Percentiles rank a stretch among this genome's conserved stretches.
Evolutionary conservation across 2,888 invertebrate genomes (phyloP).

Genomic region (Pimpla rufipes): DNA sequence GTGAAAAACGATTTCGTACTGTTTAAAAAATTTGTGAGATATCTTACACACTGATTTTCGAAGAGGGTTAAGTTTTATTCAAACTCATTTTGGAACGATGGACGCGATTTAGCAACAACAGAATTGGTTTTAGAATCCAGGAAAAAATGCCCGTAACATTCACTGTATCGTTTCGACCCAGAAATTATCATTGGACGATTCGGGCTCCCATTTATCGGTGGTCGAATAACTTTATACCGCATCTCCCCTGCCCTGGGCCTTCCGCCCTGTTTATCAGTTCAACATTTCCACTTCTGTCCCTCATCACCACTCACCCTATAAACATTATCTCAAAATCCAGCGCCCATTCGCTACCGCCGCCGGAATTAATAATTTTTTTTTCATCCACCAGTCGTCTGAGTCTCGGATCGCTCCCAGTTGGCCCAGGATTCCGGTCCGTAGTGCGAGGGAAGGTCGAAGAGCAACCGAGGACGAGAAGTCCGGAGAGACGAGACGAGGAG

Average conservation of each 20-base stretch:
- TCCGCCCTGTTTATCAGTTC: background rate
- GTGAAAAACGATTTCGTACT: no score
- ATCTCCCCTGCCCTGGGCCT: background rate
- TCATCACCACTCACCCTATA: slow-evolving; percentile 37
- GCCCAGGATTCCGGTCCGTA: background rate
- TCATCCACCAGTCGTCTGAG: no score
- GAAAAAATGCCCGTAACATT: no score
- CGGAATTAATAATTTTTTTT: slow-evolving; percentile 8
- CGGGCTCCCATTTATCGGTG: background rate
- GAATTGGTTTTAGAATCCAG: no score
- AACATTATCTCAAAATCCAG: slow-evolving; percentile 23
- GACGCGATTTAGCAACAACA: no score
- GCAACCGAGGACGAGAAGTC: slow-evolving; percentile 21
- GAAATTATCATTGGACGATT: background rate
- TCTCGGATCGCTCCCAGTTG: background rate
- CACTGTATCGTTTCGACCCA: no score
- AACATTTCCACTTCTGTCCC: slow-evolving; percentile 3
- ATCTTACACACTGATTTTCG: no score
- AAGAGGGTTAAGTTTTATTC: no score
- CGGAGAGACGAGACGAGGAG: slow-evolving; percentile 18
- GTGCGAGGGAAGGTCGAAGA: slow-evolving; percentile 11
- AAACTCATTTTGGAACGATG: no score
- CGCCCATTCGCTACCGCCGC: slow-evolving; percentile 7
- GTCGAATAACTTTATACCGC: background rate
- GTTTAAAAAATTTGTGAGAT: no score